phyloP scores from a whole-genome alignment of 37 sponge, comb jelly and placozoan genomes.

The Diacarnus erythraeanus region DNA sequence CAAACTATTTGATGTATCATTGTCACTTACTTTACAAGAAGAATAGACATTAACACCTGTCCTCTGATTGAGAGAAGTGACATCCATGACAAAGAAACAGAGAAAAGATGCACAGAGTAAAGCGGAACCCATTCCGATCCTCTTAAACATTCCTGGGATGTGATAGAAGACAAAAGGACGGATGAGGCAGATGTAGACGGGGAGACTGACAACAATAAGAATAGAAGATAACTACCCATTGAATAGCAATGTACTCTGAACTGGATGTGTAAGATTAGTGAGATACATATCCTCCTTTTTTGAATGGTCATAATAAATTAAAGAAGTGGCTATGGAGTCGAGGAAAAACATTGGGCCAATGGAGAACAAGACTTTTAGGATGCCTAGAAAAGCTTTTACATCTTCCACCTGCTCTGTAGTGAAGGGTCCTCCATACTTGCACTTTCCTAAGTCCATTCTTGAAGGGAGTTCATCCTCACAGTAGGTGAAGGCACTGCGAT shows the following conservation, averaged over 20 bases:
- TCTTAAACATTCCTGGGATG: neutral
- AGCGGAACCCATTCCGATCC: neutral
- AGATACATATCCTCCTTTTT: no score
- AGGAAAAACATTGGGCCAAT: neutral
- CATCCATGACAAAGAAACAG: neutral
- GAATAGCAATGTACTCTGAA: neutral
- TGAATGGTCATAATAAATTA: neutral
- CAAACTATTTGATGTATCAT: no score
- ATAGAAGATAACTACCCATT: neutral
- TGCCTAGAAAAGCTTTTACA: neutral
- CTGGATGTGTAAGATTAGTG: neutral
- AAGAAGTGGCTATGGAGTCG: neutral
- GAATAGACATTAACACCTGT: neutral
- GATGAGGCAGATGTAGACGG: neutral
- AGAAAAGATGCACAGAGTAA: neutral
- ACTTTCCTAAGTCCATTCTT: neutral
- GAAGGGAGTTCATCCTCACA: slow-evolving; percentile 3
- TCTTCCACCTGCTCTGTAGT: slow-evolving; percentile 7
- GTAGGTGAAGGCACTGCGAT: slow-evolving; percentile 10
- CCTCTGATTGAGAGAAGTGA: neutral
- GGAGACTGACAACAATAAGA: neutral
- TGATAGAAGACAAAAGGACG: neutral
- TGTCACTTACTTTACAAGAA: neutral
- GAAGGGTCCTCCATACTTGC: slow-evolving; percentile 1
- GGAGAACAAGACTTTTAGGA: neutral